Evolutionary conservation across 2,888 invertebrate species (phyloP), one percentile per base, ranked within the genome.

Genomic region (Aradus depressus): DNA sequence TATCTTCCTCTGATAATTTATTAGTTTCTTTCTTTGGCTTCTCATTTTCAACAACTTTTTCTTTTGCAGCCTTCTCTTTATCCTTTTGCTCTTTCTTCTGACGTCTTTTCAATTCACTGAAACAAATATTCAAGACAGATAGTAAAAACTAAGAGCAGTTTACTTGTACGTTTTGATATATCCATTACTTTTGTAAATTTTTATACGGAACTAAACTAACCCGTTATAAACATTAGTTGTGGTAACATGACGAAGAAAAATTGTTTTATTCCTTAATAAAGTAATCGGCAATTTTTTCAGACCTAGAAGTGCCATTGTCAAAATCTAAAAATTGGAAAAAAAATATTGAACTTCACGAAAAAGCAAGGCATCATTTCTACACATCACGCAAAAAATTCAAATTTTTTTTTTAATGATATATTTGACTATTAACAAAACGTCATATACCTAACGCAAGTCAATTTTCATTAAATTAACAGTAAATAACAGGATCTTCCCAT

Each of bases 11-110:
- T 34, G 56, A 52, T 34, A 59, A 44, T 35, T 60, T 60, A 19
- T 59, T 60, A 19, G 64, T 62, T 34, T 66, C 67, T 8, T 74
- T 74, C 8, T 75, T 75, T 8, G 72, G 75, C 43, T 60, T 60
- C 23, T 50, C 23, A 62, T 85, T 86, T 26, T 48, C 31, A 18
- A 60, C 61, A 16, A 51, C 53, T 25, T 61, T 59, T 26, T 66
- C 67, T 64, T 89, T 90, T 62, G 85, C 86, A 0, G 78, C 76
- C 65, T 93, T 92, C 63, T 95, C 91, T 66, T 91, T 86, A 10
- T 86, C 81, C 66, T 96, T 96, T 67, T 93, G 86, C 65, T 93
- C 91, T 6, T 87, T 85, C 70, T 96, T 97, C 51, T 85, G 66
- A 10, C 90, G 77, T 53, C 96, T 76, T 72, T 98, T 98, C 60